A percentile compares a stretch with the other conserved stretches of the same genome.
phyloP scores from a whole-genome alignment of 2,888 invertebrate genomes.

The Sphaerophoria rueppellii region DNA sequence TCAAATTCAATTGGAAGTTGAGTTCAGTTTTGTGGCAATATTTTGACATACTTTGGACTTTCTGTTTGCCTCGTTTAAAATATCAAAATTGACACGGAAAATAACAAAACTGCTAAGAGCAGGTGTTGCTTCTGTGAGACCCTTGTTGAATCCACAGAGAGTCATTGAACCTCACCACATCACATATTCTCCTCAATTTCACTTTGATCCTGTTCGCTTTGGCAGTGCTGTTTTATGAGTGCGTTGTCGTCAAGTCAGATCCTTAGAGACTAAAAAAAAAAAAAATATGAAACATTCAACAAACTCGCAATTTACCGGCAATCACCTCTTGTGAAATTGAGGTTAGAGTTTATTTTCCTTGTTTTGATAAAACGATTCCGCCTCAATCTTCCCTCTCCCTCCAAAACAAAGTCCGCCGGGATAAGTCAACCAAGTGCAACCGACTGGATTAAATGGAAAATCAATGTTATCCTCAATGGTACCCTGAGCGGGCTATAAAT shows the following conservation, averaged over 20 bases:
- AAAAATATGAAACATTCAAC: constrained; percentile 3
- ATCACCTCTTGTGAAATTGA: constrained; percentile 37
- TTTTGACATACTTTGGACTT: neutral
- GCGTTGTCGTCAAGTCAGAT: neutral
- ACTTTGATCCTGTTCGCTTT: constrained; percentile 44
- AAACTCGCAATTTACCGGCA: constrained; percentile 22
- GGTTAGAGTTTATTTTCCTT: constrained; percentile 4
- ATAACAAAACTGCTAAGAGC: too few species aligned
- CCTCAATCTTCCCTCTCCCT: neutral
- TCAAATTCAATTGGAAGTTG: neutral
- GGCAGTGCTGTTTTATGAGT: neutral
- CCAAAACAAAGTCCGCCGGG: neutral
- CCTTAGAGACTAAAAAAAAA: neutral
- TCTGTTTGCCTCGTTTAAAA: too few species aligned
- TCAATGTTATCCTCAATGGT: constrained; percentile 47
- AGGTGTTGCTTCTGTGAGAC: too few species aligned
- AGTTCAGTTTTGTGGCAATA: neutral
- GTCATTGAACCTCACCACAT: neutral
- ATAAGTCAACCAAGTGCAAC: constrained; percentile 15
- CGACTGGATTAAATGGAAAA: constrained; percentile 63
- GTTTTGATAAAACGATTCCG: neutral
- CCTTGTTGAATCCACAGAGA: neutral
- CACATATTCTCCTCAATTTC: constrained; percentile 14
- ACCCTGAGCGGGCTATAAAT: constrained; percentile 40
- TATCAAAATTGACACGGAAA: too few species aligned